Base-by-base conservation (phyloP, 2,113 vertebrate species). In the Rhinolophus ferrumequinum region DNA sequence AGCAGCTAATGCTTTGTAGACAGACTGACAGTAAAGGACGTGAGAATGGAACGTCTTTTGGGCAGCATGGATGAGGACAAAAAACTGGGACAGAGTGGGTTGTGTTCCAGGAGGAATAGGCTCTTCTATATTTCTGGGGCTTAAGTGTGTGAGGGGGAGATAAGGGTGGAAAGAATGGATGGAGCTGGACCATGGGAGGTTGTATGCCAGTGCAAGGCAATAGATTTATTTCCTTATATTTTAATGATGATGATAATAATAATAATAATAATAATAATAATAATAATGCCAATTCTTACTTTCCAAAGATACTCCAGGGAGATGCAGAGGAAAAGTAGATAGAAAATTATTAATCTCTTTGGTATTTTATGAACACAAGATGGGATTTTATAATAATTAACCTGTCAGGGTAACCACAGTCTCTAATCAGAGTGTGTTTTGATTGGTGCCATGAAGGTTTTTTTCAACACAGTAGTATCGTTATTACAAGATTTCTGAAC, bases 401-500 rank as follows among this genome's bases (percentile, higher is more conserved):
- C 62, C 44, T 93, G 22, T 86, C 75, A 79, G 16, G 28, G 54
- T 60, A 75, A 41, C 26, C 9, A 64, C 18, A 47, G 35, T 90
- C 56, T 87, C 33, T 52, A 88, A 58, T 64, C 35, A n/a, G 8
- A 60, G 41, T 94, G 12, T 44, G 56, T 76, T 94, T 96, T 79
- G 52, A 94, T 69, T 88, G 24, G 30, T 91, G 24, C 24, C 19
- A n/a, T 69, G 35, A 75, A 93, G 30, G 30, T 3, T 91, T 95
- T 70, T 69, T 96, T 67, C 47, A 91, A 35, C 64, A 67, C 9
- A 76, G 67, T 94, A 79, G 82, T 88, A 69, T 47, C 30, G 72
- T 88, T 88, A 83, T 80, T 86, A 64, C 3, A 54, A 83, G 38
- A 64, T 72, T 93, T 93, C 44, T 91, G 41, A 84, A 77, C 94